Base-by-base conservation (phyloP, 2,888 invertebrate species). In the Poecilus cupreus region DNA sequence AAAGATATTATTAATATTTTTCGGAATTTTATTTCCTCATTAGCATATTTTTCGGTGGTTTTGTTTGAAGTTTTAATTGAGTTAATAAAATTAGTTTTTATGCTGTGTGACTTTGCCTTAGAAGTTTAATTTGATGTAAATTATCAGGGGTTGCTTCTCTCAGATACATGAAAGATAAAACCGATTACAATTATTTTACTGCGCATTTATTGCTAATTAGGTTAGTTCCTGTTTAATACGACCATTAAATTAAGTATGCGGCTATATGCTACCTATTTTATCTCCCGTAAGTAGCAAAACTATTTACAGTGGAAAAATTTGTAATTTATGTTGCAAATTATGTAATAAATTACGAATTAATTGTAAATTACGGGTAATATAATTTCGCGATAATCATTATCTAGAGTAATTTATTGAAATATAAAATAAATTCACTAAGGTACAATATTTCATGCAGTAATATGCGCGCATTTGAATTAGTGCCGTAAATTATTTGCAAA, bases 1-100 rank as follows among this genome's bases (percentile, higher is more conserved):
- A 46, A 72, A 72, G 46, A 46, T 72, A 72, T 72, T 43, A 22
- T 24, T 46, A 43, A 72, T 72, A 72, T 72, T 72, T 32, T 72
- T 72, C n/a, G n/a, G 46, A 18, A 46, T 46, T 72, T 72, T 46
- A 72, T 72, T 20, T 13, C 39, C 39, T 46, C 20, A 72, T 72
- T 72, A 72, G 43, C 72, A 72, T 72, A 72, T 22, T 46, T 68
- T 72, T 72, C 64, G 64, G 64, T 18, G 64, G 64, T 68, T 68
- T 37, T 37, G 64, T 68, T 68, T 68, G 64, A 68, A 37, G 64
- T 68, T 68, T 37, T 68, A 68, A 68, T 68, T 68, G 37, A 37
- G 64, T 68, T 24, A 60, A 60, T 60, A 60, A 60, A 60, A 60
- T 60, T 68, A 37, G 64, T 37, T 68, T 68, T 32, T 68, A 68